Evolutionary conservation across 2,888 invertebrate genomes (phyloP).

Genomic region (Agrochola lota): DNA sequence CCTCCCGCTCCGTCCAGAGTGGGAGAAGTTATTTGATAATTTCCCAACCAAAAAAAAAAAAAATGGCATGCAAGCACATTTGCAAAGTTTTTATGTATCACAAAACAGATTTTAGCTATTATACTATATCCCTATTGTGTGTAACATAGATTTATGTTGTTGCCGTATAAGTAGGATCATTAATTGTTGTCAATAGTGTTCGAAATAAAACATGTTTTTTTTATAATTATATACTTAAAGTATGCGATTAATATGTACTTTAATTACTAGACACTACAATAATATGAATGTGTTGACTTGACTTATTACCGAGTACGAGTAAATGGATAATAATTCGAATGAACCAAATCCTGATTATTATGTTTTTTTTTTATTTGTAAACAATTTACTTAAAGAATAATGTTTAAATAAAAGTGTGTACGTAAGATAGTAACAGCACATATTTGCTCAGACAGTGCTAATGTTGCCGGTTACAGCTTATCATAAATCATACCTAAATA

Average conservation of each 20-base stretch:
- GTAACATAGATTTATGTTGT: background rate
- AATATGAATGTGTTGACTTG: background rate
- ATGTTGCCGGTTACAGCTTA: slow-evolving; percentile 6
- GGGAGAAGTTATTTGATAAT: too few species aligned
- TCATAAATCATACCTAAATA: slow-evolving; percentile 1
- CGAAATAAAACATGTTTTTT: background rate
- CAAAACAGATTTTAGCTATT: background rate
- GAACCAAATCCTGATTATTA: background rate
- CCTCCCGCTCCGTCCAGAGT: too few species aligned
- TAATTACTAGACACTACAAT: background rate
- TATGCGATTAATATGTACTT: background rate
- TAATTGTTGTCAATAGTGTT: background rate
- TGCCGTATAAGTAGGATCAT: background rate
- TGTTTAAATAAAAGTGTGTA: slow-evolving; percentile 13
- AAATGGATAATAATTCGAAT: background rate
- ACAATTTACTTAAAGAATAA: background rate
- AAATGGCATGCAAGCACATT: background rate
- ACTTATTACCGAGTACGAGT: background rate
- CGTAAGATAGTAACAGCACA: slow-evolving; percentile 9
- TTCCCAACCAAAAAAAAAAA: too few species aligned
- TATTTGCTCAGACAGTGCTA: slow-evolving; percentile 15
- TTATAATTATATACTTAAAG: too few species aligned
- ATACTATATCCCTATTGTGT: background rate
- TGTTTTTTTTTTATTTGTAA: background rate
- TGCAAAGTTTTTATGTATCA: background rate